Percentiles rank a stretch among this genome's conserved stretches.
Evolutionary conservation across 1,140 invertebrate species (phyloP).

Genomic region (Asbolus verrucosus): DNA sequence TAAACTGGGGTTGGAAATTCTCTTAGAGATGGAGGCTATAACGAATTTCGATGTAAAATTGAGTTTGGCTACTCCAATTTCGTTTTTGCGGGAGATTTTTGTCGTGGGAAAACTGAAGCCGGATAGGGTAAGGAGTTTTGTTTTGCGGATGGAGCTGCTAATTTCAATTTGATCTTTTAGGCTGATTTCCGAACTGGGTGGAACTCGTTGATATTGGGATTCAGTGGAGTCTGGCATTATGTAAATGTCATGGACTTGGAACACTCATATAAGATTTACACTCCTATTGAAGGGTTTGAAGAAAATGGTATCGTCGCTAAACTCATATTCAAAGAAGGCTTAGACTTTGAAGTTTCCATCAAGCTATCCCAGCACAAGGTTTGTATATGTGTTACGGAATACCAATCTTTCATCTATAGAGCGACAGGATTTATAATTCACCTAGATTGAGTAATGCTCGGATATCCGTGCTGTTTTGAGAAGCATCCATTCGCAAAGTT

Average conservation of each 20-base stretch:
- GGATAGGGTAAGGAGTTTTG: slow-evolving; percentile 67
- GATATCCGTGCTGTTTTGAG: slow-evolving; percentile 47
- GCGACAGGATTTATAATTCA: slow-evolving; percentile 53
- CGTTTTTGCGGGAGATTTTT: slow-evolving; percentile 73
- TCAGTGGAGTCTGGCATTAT: slow-evolving; percentile 81
- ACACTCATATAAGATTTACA: slow-evolving; percentile 81
- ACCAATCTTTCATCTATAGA: slow-evolving; percentile 45
- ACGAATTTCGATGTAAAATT: slow-evolving; percentile 79
- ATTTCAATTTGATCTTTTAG: slow-evolving; percentile 62
- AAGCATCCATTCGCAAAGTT: slow-evolving; percentile 48
- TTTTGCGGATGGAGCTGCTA: background rate
- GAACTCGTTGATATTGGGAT: slow-evolving; percentile 79
- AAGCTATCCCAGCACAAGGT: slow-evolving; percentile 76
- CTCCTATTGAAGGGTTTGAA: slow-evolving; percentile 78
- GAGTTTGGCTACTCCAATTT: slow-evolving; percentile 77
- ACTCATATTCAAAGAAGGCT: slow-evolving; percentile 71
- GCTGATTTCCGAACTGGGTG: slow-evolving; percentile 79
- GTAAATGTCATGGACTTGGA: slow-evolving; percentile 77
- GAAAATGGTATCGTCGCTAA: slow-evolving; percentile 80
- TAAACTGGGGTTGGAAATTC: slow-evolving; percentile 75
- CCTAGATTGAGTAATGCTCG: slow-evolving; percentile 47
- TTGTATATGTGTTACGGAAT: slow-evolving; percentile 56
- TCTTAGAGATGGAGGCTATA: slow-evolving; percentile 70
- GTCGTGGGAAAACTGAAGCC: slow-evolving; percentile 72
- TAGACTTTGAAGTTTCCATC: slow-evolving; percentile 77